A percentile compares a stretch with the other conserved stretches of the same genome.
These are phyloP conservation scores for Melanotaenia trifasciata DNA, from an alignment of 2,797 vertebrate species.

Conservation along the genomic window DNA sequence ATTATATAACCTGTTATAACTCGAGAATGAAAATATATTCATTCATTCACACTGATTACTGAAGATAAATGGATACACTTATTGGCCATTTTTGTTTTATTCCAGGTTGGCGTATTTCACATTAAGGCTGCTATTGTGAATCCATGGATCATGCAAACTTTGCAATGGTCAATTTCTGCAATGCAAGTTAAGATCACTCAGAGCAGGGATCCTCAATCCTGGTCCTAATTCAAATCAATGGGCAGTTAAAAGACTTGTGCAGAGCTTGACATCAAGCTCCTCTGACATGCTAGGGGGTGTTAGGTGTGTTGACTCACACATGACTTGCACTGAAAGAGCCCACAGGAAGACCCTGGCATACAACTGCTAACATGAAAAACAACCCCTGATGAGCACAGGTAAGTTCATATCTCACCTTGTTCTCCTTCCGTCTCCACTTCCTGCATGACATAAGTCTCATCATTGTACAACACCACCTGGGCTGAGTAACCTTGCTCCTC, in stretches of 20 bases:
- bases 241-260: too few species aligned
- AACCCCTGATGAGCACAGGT: background rate
- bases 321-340: background rate
- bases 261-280: too few species aligned
- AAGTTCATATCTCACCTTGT: slow-evolving; percentile 62
- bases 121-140: background rate
- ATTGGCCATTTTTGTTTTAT: background rate
- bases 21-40: too few species aligned
- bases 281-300: background rate
- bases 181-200: background rate
- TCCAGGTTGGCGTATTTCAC: background rate
- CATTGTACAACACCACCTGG: slow-evolving; percentile 90
- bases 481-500: slow-evolving; percentile 88
- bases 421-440: slow-evolving; percentile 87
- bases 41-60: too few species aligned
- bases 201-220: background rate
- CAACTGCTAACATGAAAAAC: background rate
- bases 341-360: background rate
- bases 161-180: background rate
- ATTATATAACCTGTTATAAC: too few species aligned
- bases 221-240: too few species aligned
- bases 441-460: slow-evolving; percentile 92
- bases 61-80: background rate
- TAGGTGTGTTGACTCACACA: too few species aligned
- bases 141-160: background rate